These are phyloP conservation scores for Aphaenogaster floridana DNA, from an alignment of 1,140 invertebrate species.

Conservation along the genomic window DNA sequence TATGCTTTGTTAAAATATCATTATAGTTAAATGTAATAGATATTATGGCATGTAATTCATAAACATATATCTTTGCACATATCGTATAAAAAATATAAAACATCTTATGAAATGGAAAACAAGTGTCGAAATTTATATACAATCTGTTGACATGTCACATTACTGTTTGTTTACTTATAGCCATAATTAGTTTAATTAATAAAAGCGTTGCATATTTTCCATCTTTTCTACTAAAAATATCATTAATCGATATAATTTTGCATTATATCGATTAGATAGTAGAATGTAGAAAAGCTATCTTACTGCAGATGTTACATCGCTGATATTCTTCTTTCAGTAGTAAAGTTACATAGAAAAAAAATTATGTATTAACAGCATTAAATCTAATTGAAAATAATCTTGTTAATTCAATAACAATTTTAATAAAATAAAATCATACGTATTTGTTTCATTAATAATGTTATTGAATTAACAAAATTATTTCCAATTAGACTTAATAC, in stretches of 20 bases:
- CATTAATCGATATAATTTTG: background rate
- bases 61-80: constrained; percentile 1
- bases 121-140: background rate
- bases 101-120: background rate
- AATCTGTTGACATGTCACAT: background rate
- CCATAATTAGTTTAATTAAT: background rate
- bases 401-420: too few species aligned
- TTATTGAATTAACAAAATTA: too few species aligned
- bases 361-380: too few species aligned
- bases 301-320: background rate
- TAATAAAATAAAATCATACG: too few species aligned
- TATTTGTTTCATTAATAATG: too few species aligned
- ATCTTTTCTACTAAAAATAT: background rate
- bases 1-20: constrained; percentile 16
- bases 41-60: background rate
- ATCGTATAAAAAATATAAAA: background rate
- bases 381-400: too few species aligned
- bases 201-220: background rate
- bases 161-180: background rate
- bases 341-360: background rate
- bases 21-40: constrained; percentile 17
- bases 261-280: background rate
- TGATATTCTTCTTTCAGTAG: background rate
- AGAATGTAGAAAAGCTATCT: background rate
- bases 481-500: too few species aligned